Percentiles rank a stretch among this genome's conserved stretches.
phyloP scores from a whole-genome alignment of 2,888 invertebrate genomes.

The Dasypogon diadema region DNA sequence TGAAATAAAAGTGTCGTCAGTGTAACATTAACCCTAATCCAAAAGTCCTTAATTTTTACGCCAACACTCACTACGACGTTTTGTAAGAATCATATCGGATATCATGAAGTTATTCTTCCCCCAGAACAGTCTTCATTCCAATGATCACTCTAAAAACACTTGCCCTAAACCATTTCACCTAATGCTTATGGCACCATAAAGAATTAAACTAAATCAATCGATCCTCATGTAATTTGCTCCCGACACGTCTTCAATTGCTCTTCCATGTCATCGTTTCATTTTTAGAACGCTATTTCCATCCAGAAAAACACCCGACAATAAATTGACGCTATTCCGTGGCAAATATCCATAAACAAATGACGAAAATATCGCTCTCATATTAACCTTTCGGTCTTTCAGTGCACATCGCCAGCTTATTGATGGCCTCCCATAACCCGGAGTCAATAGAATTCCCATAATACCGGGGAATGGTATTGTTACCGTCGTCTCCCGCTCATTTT shows the following conservation, averaged over 20 bases:
- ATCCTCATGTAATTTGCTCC: conserved; percentile 34
- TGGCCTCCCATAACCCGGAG: conserved; percentile 32
- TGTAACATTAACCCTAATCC: too few relatives aligned
- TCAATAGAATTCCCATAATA: conserved; percentile 45
- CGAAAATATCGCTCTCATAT: conserved; percentile 32
- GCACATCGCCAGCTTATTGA: conserved; percentile 29
- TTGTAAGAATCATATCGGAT: too few relatives aligned
- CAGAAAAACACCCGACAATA: conserved; percentile 25
- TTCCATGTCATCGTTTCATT: conserved; percentile 32
- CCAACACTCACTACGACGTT: too few relatives aligned
- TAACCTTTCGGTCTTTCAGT: conserved; percentile 2
- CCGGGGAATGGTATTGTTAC: background rate
- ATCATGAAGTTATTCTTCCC: too few relatives aligned
- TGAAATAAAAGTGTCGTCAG: too few relatives aligned
- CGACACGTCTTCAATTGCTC: conserved; percentile 37
- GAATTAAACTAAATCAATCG: conserved; percentile 40
- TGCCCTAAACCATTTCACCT: background rate
- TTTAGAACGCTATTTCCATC: conserved; percentile 26
- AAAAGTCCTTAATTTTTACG: too few relatives aligned
- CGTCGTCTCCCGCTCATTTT: background rate
- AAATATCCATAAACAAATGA: conserved; percentile 48
- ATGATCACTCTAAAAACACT: too few relatives aligned
- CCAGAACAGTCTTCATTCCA: too few relatives aligned
- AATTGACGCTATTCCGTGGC: conserved; percentile 45
- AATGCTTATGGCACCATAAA: conserved; percentile 33